These are phyloP conservation scores for Drosophila stalkeri DNA, from an alignment of 2,888 invertebrate genomes.

Conservation along the genomic window DNA sequence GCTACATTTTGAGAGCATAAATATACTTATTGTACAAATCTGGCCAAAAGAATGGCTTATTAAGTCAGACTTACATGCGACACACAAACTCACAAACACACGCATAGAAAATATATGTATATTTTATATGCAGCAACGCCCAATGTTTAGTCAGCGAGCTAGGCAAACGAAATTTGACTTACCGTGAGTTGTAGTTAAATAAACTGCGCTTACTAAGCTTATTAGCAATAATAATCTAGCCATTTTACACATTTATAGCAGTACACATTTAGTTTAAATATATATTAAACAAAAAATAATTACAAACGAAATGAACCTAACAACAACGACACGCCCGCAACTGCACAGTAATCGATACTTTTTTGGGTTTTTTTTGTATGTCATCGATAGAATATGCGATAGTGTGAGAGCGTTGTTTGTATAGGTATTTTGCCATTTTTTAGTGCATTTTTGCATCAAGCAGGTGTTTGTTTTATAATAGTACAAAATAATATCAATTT, in stretches of 20 bases:
- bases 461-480: constrained; percentile 68
- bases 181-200: constrained; percentile 44
- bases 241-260: constrained; percentile 47
- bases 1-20: neutral
- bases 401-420: constrained; percentile 6
- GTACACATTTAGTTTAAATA: constrained; percentile 37
- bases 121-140: constrained; percentile 52
- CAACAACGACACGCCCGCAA: constrained; percentile 69
- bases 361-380: neutral
- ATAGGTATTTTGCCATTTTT: constrained; percentile 26
- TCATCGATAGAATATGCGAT: constrained; percentile 14
- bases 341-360: constrained; percentile 26
- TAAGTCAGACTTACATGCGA: constrained; percentile 13
- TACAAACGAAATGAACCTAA: constrained; percentile 48
- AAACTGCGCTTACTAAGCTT: constrained; percentile 52
- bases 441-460: constrained; percentile 27
- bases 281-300: constrained; percentile 35
- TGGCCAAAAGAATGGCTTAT: neutral
- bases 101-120: neutral
- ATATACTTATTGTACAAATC: neutral
- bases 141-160: constrained; percentile 58
- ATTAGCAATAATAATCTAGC: constrained; percentile 35
- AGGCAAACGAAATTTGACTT: constrained; percentile 23
- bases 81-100: constrained; percentile 20
- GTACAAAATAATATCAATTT: constrained; percentile 14